phyloP scores from a whole-genome alignment of 2,113 vertebrate genomes.

The Planiliza haematocheilus region DNA sequence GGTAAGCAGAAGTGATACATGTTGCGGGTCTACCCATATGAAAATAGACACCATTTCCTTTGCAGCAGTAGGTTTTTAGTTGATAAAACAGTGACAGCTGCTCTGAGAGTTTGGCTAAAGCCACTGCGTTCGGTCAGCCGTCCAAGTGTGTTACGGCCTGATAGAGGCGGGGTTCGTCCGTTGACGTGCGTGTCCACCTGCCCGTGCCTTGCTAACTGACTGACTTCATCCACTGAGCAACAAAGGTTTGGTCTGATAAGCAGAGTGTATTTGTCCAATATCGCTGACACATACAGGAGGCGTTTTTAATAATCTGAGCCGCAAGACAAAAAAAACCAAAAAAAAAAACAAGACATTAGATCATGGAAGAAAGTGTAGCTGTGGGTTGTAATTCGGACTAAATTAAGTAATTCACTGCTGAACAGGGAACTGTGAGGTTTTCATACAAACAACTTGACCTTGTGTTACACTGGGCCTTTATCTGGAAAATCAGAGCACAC shows the following conservation, averaged over 20 bases:
- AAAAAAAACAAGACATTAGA: slow-evolving; percentile 1
- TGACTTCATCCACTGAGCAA: slow-evolving; percentile 34
- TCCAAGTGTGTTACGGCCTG: slow-evolving; percentile 8
- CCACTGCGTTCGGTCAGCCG: slow-evolving; percentile 15
- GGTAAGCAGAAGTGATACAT: slow-evolving; percentile 38
- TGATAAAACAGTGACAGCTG: background rate
- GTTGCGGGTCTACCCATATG: background rate
- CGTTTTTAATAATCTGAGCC: slow-evolving; percentile 31
- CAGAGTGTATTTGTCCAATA: slow-evolving; percentile 35
- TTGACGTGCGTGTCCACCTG: slow-evolving; percentile 26
- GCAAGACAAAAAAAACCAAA: background rate
- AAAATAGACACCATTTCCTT: slow-evolving; percentile 36
- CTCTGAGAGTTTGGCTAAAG: background rate
- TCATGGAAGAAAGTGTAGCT: slow-evolving; percentile 17
- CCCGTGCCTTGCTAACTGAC: slow-evolving; percentile 38
- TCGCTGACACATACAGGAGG: slow-evolving; percentile 4
- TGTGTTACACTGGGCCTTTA: slow-evolving; percentile 38
- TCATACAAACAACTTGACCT: slow-evolving; percentile 22
- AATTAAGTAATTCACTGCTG: background rate
- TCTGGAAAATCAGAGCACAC: slow-evolving; percentile 41
- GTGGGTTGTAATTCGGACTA: background rate
- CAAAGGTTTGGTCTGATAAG: slow-evolving; percentile 51
- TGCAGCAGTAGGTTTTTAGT: slow-evolving; percentile 1
- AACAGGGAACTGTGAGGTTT: background rate
- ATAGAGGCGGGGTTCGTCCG: slow-evolving; percentile 13